Conservation (phyloP, 1,140 invertebrate genomes). For the Zaprionus nigranus region DNA sequence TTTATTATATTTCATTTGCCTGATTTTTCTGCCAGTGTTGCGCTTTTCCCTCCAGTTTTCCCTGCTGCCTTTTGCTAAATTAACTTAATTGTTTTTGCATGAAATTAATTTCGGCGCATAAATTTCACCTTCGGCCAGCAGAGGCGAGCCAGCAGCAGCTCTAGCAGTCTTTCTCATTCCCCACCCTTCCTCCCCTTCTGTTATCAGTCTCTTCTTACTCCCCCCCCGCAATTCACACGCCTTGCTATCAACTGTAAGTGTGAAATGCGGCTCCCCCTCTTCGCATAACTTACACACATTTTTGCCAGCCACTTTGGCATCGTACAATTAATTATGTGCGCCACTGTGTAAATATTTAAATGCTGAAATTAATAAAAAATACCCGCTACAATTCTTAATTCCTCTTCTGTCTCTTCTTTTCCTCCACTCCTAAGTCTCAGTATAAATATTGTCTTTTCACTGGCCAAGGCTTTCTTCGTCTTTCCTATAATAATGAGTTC, state of each 20-base stretch:
- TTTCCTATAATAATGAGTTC: slow-evolving; percentile 69
- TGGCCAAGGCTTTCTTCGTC: slow-evolving; percentile 12
- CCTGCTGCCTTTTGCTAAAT: slow-evolving; percentile 72
- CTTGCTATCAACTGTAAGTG: slow-evolving; percentile 76
- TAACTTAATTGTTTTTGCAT: slow-evolving; percentile 83
- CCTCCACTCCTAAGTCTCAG: slow-evolving; percentile 29
- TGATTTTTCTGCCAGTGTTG: slow-evolving; percentile 73
- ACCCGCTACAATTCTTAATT: slow-evolving; percentile 54
- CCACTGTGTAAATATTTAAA: slow-evolving; percentile 78
- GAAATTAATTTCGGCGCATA: slow-evolving; percentile 82
- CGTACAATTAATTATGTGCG: slow-evolving; percentile 77
- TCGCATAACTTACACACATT: slow-evolving; percentile 77
- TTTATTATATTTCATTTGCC: slow-evolving; percentile 82
- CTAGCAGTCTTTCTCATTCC: neutral
- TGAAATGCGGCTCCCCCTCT: slow-evolving; percentile 74
- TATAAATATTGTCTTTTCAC: slow-evolving; percentile 69
- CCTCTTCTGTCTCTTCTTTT: neutral
- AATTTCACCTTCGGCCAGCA: slow-evolving; percentile 71
- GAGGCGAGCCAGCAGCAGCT: neutral
- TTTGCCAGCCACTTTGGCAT: slow-evolving; percentile 65
- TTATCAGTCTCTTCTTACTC: neutral
- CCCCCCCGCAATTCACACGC: neutral
- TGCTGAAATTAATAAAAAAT: slow-evolving; percentile 80
- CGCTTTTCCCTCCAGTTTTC: slow-evolving; percentile 50
- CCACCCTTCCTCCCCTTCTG: neutral